Percentiles rank a stretch among this genome's conserved stretches.
Evolutionary conservation across 2,888 invertebrate species (phyloP).

Genomic region (Synergus umbraculus): DNA sequence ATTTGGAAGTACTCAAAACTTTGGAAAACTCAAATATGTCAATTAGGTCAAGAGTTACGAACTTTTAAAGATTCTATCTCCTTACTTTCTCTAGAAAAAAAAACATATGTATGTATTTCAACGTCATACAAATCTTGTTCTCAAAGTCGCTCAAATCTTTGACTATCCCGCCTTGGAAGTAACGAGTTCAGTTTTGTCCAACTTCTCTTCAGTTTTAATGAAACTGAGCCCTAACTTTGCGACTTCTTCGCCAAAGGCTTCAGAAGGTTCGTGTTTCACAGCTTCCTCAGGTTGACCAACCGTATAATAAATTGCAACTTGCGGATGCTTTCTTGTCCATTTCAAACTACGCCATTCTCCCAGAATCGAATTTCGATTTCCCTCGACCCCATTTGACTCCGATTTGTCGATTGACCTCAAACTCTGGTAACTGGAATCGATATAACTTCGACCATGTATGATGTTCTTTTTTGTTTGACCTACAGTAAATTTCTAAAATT

Average conservation of each 20-base stretch:
- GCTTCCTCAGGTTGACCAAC: constrained; percentile 3
- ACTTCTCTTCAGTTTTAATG: constrained; percentile 30
- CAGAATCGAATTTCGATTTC: background rate
- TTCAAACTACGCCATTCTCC: background rate
- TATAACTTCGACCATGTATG: too few species aligned
- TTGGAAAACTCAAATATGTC: too few species aligned
- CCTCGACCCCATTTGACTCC: too few species aligned
- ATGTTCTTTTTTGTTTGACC: background rate
- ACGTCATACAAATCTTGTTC: too few species aligned
- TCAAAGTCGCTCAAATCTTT: background rate
- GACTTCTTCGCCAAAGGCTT: constrained; percentile 36
- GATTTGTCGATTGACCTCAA: too few species aligned
- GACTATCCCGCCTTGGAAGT: background rate
- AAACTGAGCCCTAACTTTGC: constrained; percentile 31
- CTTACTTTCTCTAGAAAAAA: too few species aligned
- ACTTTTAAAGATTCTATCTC: too few species aligned
- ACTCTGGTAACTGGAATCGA: too few species aligned
- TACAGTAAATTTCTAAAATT: background rate
- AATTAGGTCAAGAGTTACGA: too few species aligned
- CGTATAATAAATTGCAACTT: constrained; percentile 21
- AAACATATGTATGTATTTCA: too few species aligned
- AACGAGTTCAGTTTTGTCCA: constrained; percentile 29
- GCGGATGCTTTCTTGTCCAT: background rate
- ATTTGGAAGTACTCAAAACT: too few species aligned
- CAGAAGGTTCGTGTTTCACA: constrained; percentile 34